Conservation (phyloP, 2,113 vertebrate species). For the Siniperca knerii region DNA sequence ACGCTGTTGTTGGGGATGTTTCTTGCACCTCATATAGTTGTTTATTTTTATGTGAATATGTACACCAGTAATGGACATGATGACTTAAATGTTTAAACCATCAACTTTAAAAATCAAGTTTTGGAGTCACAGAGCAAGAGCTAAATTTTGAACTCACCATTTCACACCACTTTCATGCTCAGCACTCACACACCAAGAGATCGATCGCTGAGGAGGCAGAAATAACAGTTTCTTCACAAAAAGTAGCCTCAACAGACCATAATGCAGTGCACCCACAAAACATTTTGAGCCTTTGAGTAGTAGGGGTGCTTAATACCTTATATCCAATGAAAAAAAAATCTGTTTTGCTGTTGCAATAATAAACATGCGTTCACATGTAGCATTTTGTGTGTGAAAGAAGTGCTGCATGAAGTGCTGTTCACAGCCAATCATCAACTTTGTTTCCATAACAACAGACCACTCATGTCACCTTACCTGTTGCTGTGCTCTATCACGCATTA, state of each 20-base stretch:
- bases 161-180: not conserved
- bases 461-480: slow-evolving; percentile 28
- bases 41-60: not conserved
- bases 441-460: slow-evolving; percentile 63
- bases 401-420: not conserved
- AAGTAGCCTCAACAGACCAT: not conserved
- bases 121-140: not conserved
- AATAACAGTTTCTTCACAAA: slow-evolving; percentile 6
- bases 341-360: slow-evolving; percentile 25
- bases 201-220: slow-evolving; percentile 8
- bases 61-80: not conserved
- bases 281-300: not conserved
- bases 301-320: not conserved
- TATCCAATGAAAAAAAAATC: not conserved
- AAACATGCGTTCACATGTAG: not conserved
- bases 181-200: slow-evolving; percentile 9
- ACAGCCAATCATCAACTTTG: slow-evolving; percentile 19
- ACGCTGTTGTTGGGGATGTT: not conserved
- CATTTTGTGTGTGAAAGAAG: slow-evolving; percentile 5
- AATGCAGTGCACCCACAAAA: not conserved
- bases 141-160: not conserved
- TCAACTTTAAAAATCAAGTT: not conserved
- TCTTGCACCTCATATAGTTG: not conserved
- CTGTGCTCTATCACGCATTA: not conserved
- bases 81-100: not conserved